Evolutionary conservation across 2,888 invertebrate genomes (phyloP), one percentile per base, ranked within the genome.

Genomic region (Anorthoa munda): DNA sequence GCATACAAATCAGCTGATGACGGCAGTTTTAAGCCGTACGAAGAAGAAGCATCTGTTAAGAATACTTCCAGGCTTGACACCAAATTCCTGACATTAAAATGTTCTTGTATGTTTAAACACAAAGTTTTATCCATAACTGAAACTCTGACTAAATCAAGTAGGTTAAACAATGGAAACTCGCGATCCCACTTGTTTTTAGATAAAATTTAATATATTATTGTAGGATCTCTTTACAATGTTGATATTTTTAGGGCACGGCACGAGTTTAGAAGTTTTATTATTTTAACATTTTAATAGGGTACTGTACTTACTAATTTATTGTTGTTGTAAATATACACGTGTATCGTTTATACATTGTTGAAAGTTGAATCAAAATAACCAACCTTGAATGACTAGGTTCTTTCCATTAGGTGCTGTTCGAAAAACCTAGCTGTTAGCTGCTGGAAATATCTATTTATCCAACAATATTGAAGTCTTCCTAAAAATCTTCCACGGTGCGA

Each of bases 1-100:
- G 58, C 39, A 74, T 72, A 45, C 21, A 21, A 72, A 72, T 45
- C 4, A 18, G 11, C 4, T 13, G 11, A 18, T 73, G 50, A 51
- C 26, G 45, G 39, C 26, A 73, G n/a, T 17, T 58, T 18, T 31
- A 26, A 70, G 15, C 4, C 7, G 12, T 15, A 31, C 55, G 31
- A 71, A 2, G 18, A 11, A 18, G 18, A 18, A 31, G 18, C 58
- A 55, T 23, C 5, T 13, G 56, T 31, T 11, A 31, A 58, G 26
- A 31, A 31, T 56, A 26, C 26, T 26, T 26, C 4, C 4, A 2
- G 7, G 39, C 39, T 39, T 39, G 39, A 39, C 39, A 39, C 39
- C 7, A 9, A 39, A 7, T 7, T 7, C 39, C 39, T 39, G 39
- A 39, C 1, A 39, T 39, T 39, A 9, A 39, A 9, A 61, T 48